A percentile compares a stretch with the other conserved stretches of the same genome.
These are phyloP conservation scores for Hiodon alosoides DNA, from an alignment of 2,113 vertebrate species.

Conservation along the genomic window DNA sequence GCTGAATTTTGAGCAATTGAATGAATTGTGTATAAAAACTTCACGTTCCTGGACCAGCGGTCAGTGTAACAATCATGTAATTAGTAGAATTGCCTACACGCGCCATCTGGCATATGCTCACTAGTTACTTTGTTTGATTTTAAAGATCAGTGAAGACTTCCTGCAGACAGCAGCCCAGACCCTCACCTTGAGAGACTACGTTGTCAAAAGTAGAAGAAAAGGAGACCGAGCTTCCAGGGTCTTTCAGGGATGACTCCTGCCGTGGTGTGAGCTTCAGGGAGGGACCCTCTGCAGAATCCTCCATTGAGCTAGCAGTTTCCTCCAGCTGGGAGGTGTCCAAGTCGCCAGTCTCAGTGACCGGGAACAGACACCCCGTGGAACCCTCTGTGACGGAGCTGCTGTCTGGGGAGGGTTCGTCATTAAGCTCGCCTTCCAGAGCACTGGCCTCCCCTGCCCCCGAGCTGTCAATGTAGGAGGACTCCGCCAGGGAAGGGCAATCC, in stretches of 20 bases:
- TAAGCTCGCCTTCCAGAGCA: constrained; percentile 38
- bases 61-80: no score
- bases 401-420: constrained; percentile 39
- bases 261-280: constrained; percentile 19
- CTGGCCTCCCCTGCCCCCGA: constrained; percentile 26
- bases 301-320: constrained; percentile 24
- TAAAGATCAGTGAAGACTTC: neutral
- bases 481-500: constrained; percentile 28
- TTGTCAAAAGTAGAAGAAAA: constrained; percentile 4
- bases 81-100: no score
- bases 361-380: constrained; percentile 26
- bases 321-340: constrained; percentile 28
- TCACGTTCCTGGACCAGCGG: no score
- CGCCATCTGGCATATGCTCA: no score
- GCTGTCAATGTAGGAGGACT: constrained; percentile 33
- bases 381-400: constrained; percentile 34
- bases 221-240: constrained; percentile 35
- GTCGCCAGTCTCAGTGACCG: constrained; percentile 28
- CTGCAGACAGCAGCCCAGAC: neutral
- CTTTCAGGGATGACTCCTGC: constrained; percentile 47
- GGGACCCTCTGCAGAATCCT: constrained; percentile 31
- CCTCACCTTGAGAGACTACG: constrained; percentile 15
- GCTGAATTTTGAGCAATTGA: no score
- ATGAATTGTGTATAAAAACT: no score
- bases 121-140: no score